Base-by-base conservation (phyloP, 1,140 invertebrate genomes). In the Caligus rogercresseyi region DNA sequence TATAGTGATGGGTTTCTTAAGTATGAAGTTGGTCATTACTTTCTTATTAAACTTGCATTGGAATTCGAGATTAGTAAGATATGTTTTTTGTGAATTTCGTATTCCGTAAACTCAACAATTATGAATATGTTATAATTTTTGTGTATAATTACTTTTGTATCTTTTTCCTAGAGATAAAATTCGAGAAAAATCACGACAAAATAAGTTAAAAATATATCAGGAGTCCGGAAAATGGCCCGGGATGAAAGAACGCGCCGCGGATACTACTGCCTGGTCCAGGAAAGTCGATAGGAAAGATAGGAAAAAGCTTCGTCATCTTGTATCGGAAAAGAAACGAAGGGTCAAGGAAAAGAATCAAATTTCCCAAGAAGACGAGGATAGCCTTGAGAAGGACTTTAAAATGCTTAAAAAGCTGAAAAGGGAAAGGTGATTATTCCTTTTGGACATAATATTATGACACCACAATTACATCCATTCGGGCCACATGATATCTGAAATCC, bases 351-450 rank as follows among this genome's bases (percentile, higher is more conserved):
- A 58, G 61, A 43, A 70, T 71, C 24, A 75, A 75, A 66, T 71
- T 73, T 67, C 74, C 66, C 69, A 60, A 72, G 58, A 77, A 66
- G 87, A 94, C 66, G 70, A 89, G n/a, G 79, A 86, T 54, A 88
- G 93, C 69, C 72, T 94, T 24, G 81, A 81, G 3, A 82, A 82
- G 65, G 89, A 94, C 73, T 80, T 87, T 53, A 79, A 82, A 1
- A 74, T 94, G 25, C 77, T 93, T 18, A 94, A 93, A 71, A 90
- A 89, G 70, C 75, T 90, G 0, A 93, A 92, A 88, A 83, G 69
- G 83, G 85, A 69, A 93, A 92, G 70, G 74, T 79, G 64, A 61
- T n/a, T n/a, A n/a, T n/a, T n/a, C n/a, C n/a, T n/a, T n/a, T n/a
- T n/a, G n/a, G n/a, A n/a, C n/a, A n/a, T n/a, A n/a, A n/a, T n/a